Evolutionary conservation across 2,888 invertebrate genomes (phyloP), one percentile per base, ranked within the genome.

Genomic region (Mesorhabditis spiculigera): DNA sequence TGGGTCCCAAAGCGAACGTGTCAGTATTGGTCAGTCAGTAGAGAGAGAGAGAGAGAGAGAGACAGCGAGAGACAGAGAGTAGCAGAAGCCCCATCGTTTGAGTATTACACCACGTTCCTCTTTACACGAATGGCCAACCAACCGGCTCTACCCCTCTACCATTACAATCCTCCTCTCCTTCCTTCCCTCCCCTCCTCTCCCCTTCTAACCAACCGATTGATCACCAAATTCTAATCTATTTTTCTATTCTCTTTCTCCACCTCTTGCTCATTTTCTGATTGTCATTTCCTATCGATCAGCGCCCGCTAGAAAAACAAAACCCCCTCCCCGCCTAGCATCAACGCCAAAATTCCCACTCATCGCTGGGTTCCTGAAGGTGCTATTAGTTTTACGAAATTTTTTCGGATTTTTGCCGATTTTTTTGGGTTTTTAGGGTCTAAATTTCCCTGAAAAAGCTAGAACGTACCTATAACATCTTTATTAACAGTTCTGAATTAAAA

Each of bases 371-470:
- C 45, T 50, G 13, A 61, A 61, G 43, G 45, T 45, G 28, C 62
- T 63, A 44, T 50, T 41, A 45, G 67, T 65, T 69, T 65, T 66
- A 69, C 63, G 66, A 50, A 65, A 3, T 61, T 63, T 66, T 68
- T 28, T 67, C 68, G 65, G 67, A 63, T 50, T 61, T n/a, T n/a
- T n/a, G n/a, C n/a, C n/a, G n/a, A n/a, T 28, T 61, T 67, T 43
- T 45, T 70, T 58, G 63, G 41, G 65, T 65, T 65, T n/a, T 68
- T 43, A 5, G n/a, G 43, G n/a, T 61, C 67, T 69, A 66, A 45
- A 16, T 71, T 45, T n/a, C 44, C 61, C 28, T 5, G 10, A n/a
- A 67, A 63, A 28, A 3, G 28, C 28, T 28, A 28, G 28, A 1
- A 28, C 28, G 28, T 28, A 28, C 3, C 28, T 28, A 28, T 28